Evolutionary conservation across 2,113 vertebrate species (phyloP).

Genomic region (Myrmecobius fasciatus): DNA sequence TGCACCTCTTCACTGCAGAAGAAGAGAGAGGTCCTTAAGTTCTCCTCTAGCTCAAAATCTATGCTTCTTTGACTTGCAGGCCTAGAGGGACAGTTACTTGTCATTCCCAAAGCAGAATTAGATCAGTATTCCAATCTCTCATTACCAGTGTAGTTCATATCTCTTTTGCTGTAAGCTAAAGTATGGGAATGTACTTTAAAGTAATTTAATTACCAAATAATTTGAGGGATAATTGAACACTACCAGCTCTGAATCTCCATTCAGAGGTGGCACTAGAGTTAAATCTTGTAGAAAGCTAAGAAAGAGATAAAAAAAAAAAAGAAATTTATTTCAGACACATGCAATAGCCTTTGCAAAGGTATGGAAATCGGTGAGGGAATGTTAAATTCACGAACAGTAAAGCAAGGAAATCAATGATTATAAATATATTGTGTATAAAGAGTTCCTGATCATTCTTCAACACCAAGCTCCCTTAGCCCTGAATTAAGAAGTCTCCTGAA

Average conservation of each 20-base stretch:
- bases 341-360: neutral
- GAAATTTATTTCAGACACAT: neutral
- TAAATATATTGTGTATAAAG: neutral
- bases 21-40: slow-evolving; percentile 94
- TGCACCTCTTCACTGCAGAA: slow-evolving; percentile 92
- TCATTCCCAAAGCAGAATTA: neutral
- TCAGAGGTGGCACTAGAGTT: neutral
- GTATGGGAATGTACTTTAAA: neutral
- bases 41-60: slow-evolving; percentile 53
- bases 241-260: neutral
- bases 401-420: neutral
- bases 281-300: neutral
- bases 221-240: neutral
- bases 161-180: neutral
- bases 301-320: neutral
- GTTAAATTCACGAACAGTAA: neutral
- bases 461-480: neutral
- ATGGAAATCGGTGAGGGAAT: neutral
- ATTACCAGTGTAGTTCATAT: neutral
- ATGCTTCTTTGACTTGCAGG: neutral
- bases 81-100: neutral
- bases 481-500: neutral
- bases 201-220: neutral
- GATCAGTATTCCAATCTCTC: neutral
- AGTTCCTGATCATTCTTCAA: neutral